phyloP scores from a whole-genome alignment of 2,888 invertebrate species.

The Hyposoter didymator region DNA sequence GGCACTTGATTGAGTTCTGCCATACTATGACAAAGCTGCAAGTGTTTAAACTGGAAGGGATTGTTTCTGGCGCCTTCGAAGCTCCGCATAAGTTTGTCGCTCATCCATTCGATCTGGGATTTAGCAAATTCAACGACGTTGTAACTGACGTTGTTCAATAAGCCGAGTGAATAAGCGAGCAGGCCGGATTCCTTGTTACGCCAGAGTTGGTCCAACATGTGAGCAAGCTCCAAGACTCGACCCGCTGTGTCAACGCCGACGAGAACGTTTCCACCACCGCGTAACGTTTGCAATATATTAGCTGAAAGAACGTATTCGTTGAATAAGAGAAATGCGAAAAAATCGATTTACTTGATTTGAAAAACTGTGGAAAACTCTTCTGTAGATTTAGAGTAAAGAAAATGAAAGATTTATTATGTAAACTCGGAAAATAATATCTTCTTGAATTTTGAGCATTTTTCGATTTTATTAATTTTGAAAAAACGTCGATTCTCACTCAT shows the following conservation, averaged over 20 bases:
- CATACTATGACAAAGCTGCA: conserved; percentile 97
- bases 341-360: background rate
- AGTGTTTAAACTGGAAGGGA: conserved; percentile 97
- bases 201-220: conserved; percentile 98
- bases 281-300: conserved; percentile 96
- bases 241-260: conserved; percentile 99
- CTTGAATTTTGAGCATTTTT: background rate
- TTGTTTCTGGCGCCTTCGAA: conserved; percentile 96
- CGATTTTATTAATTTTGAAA: background rate
- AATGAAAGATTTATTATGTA: background rate
- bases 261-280: conserved; percentile 97
- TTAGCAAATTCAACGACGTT: conserved; percentile 99
- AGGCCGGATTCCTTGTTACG: conserved; percentile 97
- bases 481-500: conserved; percentile 89
- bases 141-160: conserved; percentile 98
- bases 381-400: background rate
- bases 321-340: background rate
- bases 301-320: conserved; percentile 85
- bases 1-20: conserved; percentile 94
- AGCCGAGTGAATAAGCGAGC: conserved; percentile 95
- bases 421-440: background rate
- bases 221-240: conserved; percentile 96
- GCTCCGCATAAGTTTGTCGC: conserved; percentile 97
- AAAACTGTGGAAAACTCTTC: background rate
- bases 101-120: conserved; percentile 99